A percentile compares a stretch with the other conserved stretches of the same genome.
Evolutionary conservation across 37 sponge, comb jelly and placozoan species (phyloP).

Genomic region (Axinella damicornis): DNA sequence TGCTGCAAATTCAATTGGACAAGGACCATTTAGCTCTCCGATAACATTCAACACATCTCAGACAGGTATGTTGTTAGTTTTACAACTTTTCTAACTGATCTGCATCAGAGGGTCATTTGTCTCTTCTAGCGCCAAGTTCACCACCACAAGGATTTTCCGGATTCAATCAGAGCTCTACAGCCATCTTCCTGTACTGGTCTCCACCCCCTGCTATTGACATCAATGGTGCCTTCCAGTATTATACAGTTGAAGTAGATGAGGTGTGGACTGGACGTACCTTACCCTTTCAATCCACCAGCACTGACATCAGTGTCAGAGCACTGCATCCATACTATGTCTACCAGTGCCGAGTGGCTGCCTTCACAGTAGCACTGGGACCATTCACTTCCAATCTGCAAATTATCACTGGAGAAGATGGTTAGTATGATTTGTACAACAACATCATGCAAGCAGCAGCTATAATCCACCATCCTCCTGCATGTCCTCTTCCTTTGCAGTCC

Average conservation of each 20-base stretch:
- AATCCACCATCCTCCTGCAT: background rate
- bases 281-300: background rate
- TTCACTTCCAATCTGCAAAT: background rate
- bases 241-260: background rate
- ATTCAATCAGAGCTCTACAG: background rate
- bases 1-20: background rate
- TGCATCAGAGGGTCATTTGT: no score
- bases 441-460: no score
- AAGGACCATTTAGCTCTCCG: background rate
- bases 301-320: background rate
- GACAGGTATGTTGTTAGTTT: background rate
- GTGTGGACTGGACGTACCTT: background rate
- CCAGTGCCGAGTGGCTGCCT: constrained; percentile 36
- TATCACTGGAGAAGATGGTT: background rate
- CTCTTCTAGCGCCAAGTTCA: constrained; percentile 10
- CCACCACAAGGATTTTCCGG: constrained; percentile 10
- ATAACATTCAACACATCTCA: background rate
- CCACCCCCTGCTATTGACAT: constrained; percentile 14
- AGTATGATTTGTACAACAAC: background rate
- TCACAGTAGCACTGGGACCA: constrained; percentile 41
- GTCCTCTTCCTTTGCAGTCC: background rate
- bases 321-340: constrained; percentile 52
- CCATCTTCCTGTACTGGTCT: constrained; percentile 9
- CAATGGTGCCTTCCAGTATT: constrained; percentile 17
- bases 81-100: no score